Evolutionary conservation across 2,888 invertebrate genomes (phyloP).

Genomic region (Oegoconia quadripuncta): DNA sequence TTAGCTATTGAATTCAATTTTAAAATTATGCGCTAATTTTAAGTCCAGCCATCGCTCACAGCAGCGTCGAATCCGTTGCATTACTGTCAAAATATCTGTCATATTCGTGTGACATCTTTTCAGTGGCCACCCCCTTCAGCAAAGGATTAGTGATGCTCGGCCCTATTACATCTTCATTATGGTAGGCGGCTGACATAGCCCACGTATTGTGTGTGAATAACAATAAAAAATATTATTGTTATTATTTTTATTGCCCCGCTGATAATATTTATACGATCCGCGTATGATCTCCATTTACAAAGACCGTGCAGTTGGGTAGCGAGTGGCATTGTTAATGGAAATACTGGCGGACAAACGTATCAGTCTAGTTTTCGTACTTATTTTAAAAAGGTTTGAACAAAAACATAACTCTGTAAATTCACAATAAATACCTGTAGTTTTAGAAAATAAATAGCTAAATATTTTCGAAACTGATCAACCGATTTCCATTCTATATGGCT

Average conservation of each 20-base stretch:
- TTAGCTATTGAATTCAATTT: constrained; percentile 23
- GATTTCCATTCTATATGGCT: no score
- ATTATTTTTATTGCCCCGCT: constrained; percentile 61
- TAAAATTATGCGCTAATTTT: constrained; percentile 43
- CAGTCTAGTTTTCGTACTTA: not conserved
- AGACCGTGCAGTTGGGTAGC: constrained; percentile 39
- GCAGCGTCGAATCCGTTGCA: constrained; percentile 61
- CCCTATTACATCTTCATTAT: constrained; percentile 79
- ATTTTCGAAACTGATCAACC: no score
- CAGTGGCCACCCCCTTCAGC: constrained; percentile 67
- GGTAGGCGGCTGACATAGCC: constrained; percentile 69
- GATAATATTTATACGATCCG: constrained; percentile 67
- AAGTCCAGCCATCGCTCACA: constrained; percentile 30
- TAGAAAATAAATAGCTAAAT: no score
- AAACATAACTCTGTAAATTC: no score
- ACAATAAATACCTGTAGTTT: no score
- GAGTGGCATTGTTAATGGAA: constrained; percentile 19
- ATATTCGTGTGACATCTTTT: constrained; percentile 75
- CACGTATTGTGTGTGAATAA: constrained; percentile 49
- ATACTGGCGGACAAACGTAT: constrained; percentile 27
- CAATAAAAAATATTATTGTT: constrained; percentile 67
- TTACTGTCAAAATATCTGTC: constrained; percentile 79
- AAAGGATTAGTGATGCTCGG: constrained; percentile 67
- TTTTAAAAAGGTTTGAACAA: not conserved
- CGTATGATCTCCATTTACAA: constrained; percentile 61